A percentile compares a stretch with the other conserved stretches of the same genome.
phyloP scores from a whole-genome alignment of 2,888 invertebrate genomes.

The Nephrotoma flavescens region DNA sequence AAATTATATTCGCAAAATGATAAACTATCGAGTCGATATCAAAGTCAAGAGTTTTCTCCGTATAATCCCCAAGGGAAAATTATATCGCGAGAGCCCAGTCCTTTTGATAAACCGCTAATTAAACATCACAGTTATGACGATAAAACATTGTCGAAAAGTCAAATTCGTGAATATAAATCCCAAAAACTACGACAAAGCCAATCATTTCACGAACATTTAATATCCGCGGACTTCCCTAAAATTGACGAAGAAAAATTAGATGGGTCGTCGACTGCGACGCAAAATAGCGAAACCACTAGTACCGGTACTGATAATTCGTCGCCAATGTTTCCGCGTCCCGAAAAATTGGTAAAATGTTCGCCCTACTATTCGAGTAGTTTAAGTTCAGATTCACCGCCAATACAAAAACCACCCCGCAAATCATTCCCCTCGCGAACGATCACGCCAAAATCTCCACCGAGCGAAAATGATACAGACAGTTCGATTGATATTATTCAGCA shows the following conservation, averaged over 20 bases:
- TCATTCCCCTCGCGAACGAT: conserved; percentile 43
- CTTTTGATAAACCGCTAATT: conserved; percentile 42
- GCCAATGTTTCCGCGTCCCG: conserved; percentile 27
- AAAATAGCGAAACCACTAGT: conserved; percentile 37
- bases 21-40: conserved; percentile 46
- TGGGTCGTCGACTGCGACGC: conserved; percentile 34
- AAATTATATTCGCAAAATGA: conserved; percentile 46
- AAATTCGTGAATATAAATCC: conserved; percentile 48
- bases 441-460: conserved; percentile 53
- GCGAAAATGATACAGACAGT: conserved; percentile 61
- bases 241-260: conserved; percentile 38
- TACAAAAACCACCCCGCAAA: conserved; percentile 49
- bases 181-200: conserved; percentile 44
- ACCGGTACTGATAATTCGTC: conserved; percentile 28
- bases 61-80: conserved; percentile 11
- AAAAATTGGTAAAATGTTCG: conserved; percentile 50
- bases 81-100: conserved; percentile 33
- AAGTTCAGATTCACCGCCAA: conserved; percentile 58
- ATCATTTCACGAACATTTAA: conserved; percentile 48
- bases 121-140: conserved; percentile 52
- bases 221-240: conserved; percentile 38
- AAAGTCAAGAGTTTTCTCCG: conserved; percentile 46
- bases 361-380: conserved; percentile 62
- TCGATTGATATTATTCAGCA: conserved; percentile 47
- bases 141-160: conserved; percentile 44